Base-by-base conservation (phyloP, 2,888 invertebrate species). In the Sphecodes monilicornis region DNA sequence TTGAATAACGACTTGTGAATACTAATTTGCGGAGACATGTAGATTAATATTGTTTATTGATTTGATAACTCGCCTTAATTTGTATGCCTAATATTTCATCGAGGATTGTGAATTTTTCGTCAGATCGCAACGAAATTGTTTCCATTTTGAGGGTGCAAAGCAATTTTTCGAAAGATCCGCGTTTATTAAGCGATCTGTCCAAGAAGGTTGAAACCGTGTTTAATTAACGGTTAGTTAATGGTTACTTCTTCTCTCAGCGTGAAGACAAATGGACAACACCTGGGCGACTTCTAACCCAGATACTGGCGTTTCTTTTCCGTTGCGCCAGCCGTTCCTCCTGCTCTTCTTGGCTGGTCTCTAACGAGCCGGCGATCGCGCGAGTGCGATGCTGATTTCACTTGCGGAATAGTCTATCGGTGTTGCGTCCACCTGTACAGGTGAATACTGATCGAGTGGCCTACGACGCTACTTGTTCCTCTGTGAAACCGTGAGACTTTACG, bases 151-250 rank as follows among this genome's bases (percentile, higher is more conserved):
- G 41, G n/a, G 41, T 32, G 8, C 64, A 29, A 66, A 26, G 32
- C 22, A 64, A 66, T 39, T 64, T 60, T 46, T n/a, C 57, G 60
- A 32, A 78, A 60, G 41, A 41, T 10, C n/a, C 29, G 69, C 50
- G 69, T 0, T 60, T 82, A 81, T 82, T 82, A 74, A 74, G 74
- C 69, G 73, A 46, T 81, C 68, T n/a, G 68, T 74, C 72, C 74
- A 82, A 81, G 81, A 82, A 74, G 82, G 60, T 69, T 57, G 81
- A 73, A 82, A 82, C 82, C 60, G 82, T 60, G 73, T 46, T 81
- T 82, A 82, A 82, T 82, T 82, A 82, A 43, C 73, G 60, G 73
- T 68, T 69, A 60, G 57, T 16, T 36, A 36, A 36, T 36, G 60
- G 50, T 69, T 72, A 36, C 76, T 60, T 64, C 74, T 72, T 46